Evolutionary conservation across 2,113 vertebrate species (phyloP), one percentile per base, ranked within the genome.

Genomic region (Megaceryle maxima): DNA sequence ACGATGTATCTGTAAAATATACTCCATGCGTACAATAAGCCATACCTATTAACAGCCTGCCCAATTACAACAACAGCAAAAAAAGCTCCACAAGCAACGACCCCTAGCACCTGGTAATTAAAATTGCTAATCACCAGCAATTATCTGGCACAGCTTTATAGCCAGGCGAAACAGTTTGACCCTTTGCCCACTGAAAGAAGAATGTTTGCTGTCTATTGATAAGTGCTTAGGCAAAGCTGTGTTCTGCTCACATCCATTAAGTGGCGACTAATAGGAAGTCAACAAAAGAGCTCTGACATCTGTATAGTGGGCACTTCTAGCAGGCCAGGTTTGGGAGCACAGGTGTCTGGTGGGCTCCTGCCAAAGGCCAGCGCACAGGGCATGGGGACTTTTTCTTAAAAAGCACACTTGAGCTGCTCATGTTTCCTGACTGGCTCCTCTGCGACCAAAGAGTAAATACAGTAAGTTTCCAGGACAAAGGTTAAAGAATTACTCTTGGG

Each of bases 61-160:
- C 97, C 98, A 97, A 97, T 98, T 98, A 96, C 77, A 94, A 92
- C 84, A 92, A 37, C 83, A 89, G 89, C 63, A 88, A 88, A 94
- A 82, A 91, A 56, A 88, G 13, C 93, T 83, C 85, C 43, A 44
- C 82, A 96, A 97, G 96, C 93, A 96, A 88, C 79, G 90, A 98
- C 97, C 98, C 97, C 89, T 96, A 96, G 97, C 98, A 99, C 98
- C 98, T 99, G 98, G 97, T 98, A 98, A 99, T 99, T 99, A 99
- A 98, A 99, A 99, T 98, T 98, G 98, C 98, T 98, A 99, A 99
- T 99, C 98, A 98, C 97, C 97, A 98, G 97, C 98, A 98, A 98
- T 99, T 99, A 98, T 98, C 98, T 98, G 96, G 97, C 97, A 78
- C 87, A 95, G 98, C 98, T 97, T 97, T 97, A 97, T 97, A 97